Evolutionary conservation across 2,113 vertebrate species (phyloP), one percentile per base, ranked within the genome.

Genomic region (Bubo blakistoni): DNA sequence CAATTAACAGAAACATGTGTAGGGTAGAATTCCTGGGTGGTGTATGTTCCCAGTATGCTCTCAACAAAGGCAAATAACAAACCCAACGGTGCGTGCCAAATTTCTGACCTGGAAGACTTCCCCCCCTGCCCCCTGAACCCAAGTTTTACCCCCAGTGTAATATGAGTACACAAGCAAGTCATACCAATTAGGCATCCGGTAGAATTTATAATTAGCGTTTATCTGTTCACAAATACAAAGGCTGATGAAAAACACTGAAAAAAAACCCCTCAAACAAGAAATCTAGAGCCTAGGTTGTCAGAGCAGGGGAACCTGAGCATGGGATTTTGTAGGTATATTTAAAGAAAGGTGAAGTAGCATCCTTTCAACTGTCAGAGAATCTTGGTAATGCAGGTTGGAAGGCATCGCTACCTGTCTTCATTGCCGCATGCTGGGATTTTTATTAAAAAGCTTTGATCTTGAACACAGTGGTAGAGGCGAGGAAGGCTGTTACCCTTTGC

Each of bases 321-420:
- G 54, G 49, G 26, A 16, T 73, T 0, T 0, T 27, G 34, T 15
- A 9, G 40, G 9, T 58, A 0, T 66, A 2, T 59, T 76, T 67
- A 67, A 55, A 51, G 81, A 20, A 47, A 62, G 26, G 19, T 24
- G 30, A 54, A 91, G 61, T 4, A n/a, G 42, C 63, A 29, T 62
- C 19, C 54, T 72, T 65, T 49, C 34, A 21, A 1, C 61, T 86
- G 62, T 12, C 36, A 51, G 77, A 52, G 38, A 19, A 8, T n/a
- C 16, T 0, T 0, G 16, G 76, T 38, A 16, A 0, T 7, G 59
- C 42, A 11, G 49, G 34, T 14, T 54, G 46, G 34, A 81, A 61
- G 67, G 54, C 66, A 30, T 54, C 46, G 80, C 76, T 91, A 83
- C 49, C 27, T 13, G 40, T 9, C 30, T 9, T 38, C 27, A 2